Evolutionary conservation across 2,888 invertebrate species (phyloP).

Genomic region (Troides oblongomaculatus): DNA sequence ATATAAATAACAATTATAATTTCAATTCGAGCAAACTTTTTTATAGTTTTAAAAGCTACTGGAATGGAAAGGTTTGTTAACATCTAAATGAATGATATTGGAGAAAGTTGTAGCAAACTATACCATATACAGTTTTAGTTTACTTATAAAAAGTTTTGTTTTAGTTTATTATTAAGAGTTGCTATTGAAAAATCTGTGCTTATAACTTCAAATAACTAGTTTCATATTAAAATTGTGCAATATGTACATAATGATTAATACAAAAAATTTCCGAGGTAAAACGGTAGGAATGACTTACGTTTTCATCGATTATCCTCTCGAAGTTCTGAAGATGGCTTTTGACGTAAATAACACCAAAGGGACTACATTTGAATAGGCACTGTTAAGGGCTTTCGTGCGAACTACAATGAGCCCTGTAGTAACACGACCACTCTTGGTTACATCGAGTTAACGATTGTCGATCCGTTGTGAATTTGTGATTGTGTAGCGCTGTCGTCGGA

Average conservation of each 20-base stretch:
- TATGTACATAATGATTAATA: slow-evolving; percentile 36
- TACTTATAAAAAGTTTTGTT: background rate
- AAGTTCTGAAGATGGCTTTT: slow-evolving; percentile 61
- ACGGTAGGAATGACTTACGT: slow-evolving; percentile 56
- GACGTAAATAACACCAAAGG: slow-evolving; percentile 59
- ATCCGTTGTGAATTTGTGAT: slow-evolving; percentile 20
- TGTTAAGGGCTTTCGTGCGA: slow-evolving; percentile 73
- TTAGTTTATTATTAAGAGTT: background rate
- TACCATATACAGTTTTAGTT: slow-evolving; percentile 14
- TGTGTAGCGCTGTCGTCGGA: slow-evolving; percentile 12
- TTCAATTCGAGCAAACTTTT: too few relatives aligned
- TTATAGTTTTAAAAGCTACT: background rate
- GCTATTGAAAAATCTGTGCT: background rate
- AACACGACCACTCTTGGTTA: slow-evolving; percentile 71
- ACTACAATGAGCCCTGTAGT: slow-evolving; percentile 76
- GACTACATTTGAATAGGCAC: slow-evolving; percentile 80
- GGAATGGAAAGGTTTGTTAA: slow-evolving; percentile 28
- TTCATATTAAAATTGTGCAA: slow-evolving; percentile 53
- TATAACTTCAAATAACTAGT: slow-evolving; percentile 28
- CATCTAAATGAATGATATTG: slow-evolving; percentile 25
- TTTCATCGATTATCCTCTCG: slow-evolving; percentile 75
- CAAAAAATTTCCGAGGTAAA: slow-evolving; percentile 23
- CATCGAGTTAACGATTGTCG: slow-evolving; percentile 67
- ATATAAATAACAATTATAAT: too few relatives aligned
- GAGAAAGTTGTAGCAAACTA: slow-evolving; percentile 42